Conservation (phyloP, 2,888 invertebrate species). For the Cylindroiulus punctatus region DNA sequence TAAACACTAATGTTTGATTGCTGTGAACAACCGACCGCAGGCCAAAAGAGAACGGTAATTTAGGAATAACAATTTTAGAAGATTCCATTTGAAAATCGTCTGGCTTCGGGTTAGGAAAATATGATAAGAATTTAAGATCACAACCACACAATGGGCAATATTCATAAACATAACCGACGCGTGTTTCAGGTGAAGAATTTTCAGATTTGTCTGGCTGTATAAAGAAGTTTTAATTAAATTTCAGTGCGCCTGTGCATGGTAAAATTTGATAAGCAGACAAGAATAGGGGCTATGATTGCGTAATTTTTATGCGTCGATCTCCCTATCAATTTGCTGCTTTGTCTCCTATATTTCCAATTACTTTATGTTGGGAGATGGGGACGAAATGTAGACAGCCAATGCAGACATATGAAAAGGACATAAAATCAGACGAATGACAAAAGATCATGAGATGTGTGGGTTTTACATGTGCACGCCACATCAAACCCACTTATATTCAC, state of each 20-base stretch:
- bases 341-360: constrained; percentile 40
- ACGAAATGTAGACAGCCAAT: background rate
- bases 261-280: constrained; percentile 26
- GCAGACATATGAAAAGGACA: background rate
- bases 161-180: background rate
- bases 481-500: background rate
- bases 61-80: background rate
- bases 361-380: background rate
- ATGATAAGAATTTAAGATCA: background rate
- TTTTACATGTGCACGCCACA: constrained; percentile 24
- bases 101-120: background rate
- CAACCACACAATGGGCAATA: background rate
- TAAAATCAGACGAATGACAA: constrained; percentile 3
- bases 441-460: constrained; percentile 10
- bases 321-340: constrained; percentile 33
- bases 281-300: constrained; percentile 28
- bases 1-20: no score
- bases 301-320: constrained; percentile 8
- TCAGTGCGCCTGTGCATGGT: background rate
- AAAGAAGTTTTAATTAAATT: constrained; percentile 39
- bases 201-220: background rate
- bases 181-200: background rate
- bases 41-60: background rate
- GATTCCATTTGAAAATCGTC: background rate
- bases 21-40: background rate